Evolutionary conservation across 2,888 invertebrate genomes (phyloP).

Genomic region (Polymixis flavicincta): DNA sequence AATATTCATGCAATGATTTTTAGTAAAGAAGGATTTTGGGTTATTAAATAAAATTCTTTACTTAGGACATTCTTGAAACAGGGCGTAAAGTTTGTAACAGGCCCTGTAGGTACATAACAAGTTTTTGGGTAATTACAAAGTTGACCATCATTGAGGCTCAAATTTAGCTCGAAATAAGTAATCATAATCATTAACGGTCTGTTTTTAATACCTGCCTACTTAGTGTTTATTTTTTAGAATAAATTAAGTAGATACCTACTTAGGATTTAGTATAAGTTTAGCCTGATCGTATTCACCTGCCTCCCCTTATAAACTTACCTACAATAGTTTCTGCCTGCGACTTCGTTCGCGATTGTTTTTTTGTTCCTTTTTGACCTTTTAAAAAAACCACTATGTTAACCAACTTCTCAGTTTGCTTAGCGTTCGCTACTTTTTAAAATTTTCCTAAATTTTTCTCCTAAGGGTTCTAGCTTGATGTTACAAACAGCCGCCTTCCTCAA

Average conservation of each 20-base stretch:
- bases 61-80: not conserved
- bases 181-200: not conserved
- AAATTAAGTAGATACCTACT: too few relatives aligned
- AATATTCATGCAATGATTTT: slow-evolving; percentile 15
- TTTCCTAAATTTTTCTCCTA: too few relatives aligned
- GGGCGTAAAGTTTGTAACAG: slow-evolving; percentile 1
- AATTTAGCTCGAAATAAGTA: slow-evolving; percentile 3
- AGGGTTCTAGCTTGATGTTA: too few relatives aligned
- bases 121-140: slow-evolving; percentile 3
- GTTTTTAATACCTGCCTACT: not conserved
- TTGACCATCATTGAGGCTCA: not conserved
- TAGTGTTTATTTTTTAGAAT: not conserved
- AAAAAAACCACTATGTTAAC: too few relatives aligned
- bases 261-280: not conserved
- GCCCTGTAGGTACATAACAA: not conserved
- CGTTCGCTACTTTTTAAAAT: too few relatives aligned
- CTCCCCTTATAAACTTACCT: not conserved
- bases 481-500: too few relatives aligned
- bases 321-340: not conserved
- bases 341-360: too few relatives aligned
- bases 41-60: not conserved
- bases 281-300: not conserved
- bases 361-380: too few relatives aligned
- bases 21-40: not conserved
- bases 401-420: too few relatives aligned